A percentile compares a stretch with the other conserved stretches of the same genome.
phyloP scores from a whole-genome alignment of 30 jellyfish, hydroid and myxozoan species.

The Chrysaora quinquecirrha region DNA sequence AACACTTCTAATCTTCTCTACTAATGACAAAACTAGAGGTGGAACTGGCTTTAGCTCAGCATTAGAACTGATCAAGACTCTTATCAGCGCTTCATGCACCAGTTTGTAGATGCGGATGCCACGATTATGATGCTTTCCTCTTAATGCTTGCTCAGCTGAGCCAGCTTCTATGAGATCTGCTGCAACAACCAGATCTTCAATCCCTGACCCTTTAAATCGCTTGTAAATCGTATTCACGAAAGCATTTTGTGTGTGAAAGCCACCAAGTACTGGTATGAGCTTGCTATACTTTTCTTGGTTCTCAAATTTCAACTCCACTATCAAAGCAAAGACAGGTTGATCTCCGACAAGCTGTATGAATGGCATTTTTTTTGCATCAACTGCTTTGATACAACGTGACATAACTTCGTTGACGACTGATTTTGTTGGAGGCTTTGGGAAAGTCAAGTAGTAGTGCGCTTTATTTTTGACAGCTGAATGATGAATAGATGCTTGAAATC shows the following conservation, averaged over 20 bases:
- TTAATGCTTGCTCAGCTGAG: constrained; percentile 3
- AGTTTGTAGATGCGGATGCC: background rate
- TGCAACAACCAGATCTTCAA: background rate
- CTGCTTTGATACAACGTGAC: background rate
- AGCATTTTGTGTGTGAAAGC: constrained; percentile 1
- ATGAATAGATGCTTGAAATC: background rate
- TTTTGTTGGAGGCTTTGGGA: background rate
- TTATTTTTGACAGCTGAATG: background rate
- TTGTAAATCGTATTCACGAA: background rate
- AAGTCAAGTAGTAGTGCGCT: background rate
- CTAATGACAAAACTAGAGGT: background rate
- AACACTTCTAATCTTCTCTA: background rate
- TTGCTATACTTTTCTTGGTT: background rate
- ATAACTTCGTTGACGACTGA: background rate
- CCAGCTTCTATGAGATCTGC: background rate
- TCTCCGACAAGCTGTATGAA: background rate
- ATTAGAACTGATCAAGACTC: background rate
- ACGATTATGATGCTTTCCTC: background rate
- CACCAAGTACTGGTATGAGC: background rate
- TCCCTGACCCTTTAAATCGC: constrained; percentile 1
- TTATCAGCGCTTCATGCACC: constrained; percentile 5
- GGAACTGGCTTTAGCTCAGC: background rate
- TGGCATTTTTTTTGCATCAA: background rate
- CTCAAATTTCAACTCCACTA: background rate
- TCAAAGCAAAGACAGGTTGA: background rate